These are phyloP conservation scores for Melopsittacus undulatus DNA, from an alignment of 2,797 vertebrate species.

Conservation along the genomic window DNA sequence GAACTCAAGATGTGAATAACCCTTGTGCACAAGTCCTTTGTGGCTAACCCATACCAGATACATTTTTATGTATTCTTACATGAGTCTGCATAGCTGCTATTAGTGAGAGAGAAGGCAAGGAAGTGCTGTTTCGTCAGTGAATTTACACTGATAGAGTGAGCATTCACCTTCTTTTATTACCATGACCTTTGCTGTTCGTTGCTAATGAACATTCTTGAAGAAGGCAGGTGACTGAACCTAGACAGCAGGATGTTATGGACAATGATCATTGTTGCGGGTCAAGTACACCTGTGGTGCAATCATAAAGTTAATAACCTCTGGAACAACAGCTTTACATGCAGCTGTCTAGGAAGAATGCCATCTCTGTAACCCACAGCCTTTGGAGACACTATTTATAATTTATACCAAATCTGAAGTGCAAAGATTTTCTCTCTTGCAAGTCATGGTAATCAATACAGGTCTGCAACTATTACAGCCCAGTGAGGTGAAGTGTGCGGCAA, in stretches of 20 bases:
- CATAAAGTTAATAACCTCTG: constrained; percentile 83
- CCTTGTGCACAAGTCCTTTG: background rate
- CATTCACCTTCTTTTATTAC: constrained; percentile 86
- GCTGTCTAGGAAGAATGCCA: constrained; percentile 74
- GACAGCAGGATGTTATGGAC: constrained; percentile 58
- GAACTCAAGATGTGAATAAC: background rate
- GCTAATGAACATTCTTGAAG: constrained; percentile 81
- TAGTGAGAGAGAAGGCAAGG: constrained; percentile 75
- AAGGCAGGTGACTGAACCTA: constrained; percentile 23
- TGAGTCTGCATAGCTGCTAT: background rate
- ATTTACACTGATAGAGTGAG: constrained; percentile 78
- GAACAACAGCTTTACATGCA: constrained; percentile 77
- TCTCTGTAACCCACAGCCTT: constrained; percentile 73
- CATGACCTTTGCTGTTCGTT: constrained; percentile 79
- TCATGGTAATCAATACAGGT: constrained; percentile 75
- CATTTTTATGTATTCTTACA: background rate
- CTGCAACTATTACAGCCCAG: constrained; percentile 76
- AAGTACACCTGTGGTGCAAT: constrained; percentile 83
- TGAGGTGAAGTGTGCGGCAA: constrained; percentile 73
- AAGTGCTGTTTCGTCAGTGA: constrained; percentile 70
- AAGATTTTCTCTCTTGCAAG: constrained; percentile 62
- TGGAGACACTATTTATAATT: constrained; percentile 85
- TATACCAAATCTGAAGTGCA: constrained; percentile 82
- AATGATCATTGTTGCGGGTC: constrained; percentile 79
- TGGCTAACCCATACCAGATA: background rate